These are phyloP conservation scores for Malurus leucopterus DNA, from an alignment of 2,797 vertebrate species.

Conservation along the genomic window DNA sequence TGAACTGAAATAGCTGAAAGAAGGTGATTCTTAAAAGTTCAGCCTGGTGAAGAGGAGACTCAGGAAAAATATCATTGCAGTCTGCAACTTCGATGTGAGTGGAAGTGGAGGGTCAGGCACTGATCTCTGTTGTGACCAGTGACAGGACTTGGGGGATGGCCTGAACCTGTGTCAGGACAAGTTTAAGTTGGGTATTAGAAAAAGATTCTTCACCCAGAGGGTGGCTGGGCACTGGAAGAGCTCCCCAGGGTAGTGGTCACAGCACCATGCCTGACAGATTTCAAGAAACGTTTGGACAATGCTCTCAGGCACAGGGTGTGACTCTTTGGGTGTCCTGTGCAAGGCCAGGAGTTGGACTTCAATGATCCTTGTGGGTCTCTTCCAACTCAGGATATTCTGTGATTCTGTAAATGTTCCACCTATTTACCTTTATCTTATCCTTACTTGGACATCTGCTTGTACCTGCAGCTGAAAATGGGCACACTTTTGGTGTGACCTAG, in stretches of 20 bases:
- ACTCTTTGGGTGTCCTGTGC: background rate
- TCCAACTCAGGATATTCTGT: background rate
- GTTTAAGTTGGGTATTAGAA: background rate
- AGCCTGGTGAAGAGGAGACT: background rate
- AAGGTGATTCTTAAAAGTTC: background rate
- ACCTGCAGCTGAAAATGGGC: background rate
- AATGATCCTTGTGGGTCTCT: background rate
- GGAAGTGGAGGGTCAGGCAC: background rate
- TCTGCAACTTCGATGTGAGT: fast-evolving
- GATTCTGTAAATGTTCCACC: background rate
- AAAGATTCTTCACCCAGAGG: too few relatives aligned
- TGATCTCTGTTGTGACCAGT: background rate
- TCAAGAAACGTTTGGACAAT: background rate
- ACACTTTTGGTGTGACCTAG: background rate
- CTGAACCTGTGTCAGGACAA: background rate
- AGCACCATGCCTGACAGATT: background rate
- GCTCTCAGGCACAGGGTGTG: background rate
- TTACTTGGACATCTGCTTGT: background rate
- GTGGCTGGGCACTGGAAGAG: too few relatives aligned
- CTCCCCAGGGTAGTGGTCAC: background rate
- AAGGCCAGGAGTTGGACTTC: background rate
- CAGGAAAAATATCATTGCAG: background rate
- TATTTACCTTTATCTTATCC: background rate
- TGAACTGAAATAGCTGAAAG: background rate
- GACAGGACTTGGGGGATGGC: background rate